phyloP scores from a whole-genome alignment of 2,113 vertebrate species.

The Xiphorhynchus elegans region DNA sequence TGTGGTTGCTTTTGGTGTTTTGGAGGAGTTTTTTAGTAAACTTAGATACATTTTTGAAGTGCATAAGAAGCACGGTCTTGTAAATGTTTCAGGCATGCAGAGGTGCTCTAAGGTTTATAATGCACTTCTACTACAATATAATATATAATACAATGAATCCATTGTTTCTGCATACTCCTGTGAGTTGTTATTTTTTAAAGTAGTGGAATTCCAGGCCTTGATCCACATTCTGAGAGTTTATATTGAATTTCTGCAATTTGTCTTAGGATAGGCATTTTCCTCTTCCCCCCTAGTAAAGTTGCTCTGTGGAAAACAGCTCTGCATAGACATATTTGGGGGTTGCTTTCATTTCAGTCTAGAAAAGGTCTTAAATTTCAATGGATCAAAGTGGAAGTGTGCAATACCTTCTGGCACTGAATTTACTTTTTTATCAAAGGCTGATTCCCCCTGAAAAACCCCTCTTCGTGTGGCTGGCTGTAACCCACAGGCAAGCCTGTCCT shows the following conservation, averaged over 20 bases:
- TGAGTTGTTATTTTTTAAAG: not conserved
- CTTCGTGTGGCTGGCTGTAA: not conserved
- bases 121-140: not conserved
- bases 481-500: not conserved
- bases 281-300: not conserved
- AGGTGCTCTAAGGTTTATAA: not conserved
- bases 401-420: conserved; percentile 14
- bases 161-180: not conserved
- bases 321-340: not conserved
- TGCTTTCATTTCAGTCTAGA: not conserved
- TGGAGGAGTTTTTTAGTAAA: not conserved
- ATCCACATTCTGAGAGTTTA: not conserved
- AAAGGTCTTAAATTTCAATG: not conserved
- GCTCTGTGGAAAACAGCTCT: not conserved
- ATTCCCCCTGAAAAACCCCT: not conserved
- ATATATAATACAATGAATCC: not conserved
- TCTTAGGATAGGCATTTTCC: not conserved
- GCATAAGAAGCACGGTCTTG: not conserved
- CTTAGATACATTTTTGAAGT: conserved; percentile 10
- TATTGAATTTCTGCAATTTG: not conserved
- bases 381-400: not conserved
- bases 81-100: not conserved
- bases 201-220: not conserved
- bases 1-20: not conserved
- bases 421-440: not conserved